Base-by-base conservation (phyloP, 1,140 invertebrate genomes). In the Teleopsis dalmanni region DNA sequence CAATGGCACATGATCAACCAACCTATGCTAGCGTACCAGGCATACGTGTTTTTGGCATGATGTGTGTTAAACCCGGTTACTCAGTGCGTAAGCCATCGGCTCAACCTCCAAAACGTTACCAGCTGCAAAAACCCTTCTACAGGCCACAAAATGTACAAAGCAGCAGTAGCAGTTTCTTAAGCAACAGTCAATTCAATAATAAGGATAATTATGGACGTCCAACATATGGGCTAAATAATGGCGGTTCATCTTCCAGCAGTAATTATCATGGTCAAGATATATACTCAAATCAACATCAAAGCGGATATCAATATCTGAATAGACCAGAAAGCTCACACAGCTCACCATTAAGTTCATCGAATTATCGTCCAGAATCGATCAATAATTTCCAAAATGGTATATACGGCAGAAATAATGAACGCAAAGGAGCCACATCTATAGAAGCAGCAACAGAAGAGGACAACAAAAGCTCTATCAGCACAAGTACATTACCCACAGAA, bases 1-100 rank as follows among this genome's bases (percentile, higher is more conserved):
- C 91, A 46, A 90, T 93, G 80, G 88, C 86, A 13, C 91, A 95
- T 70, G 88, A 92, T 70, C 88, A 93, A 63, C 91, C 91, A 4
- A 89, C 88, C 0, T 95, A 94, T 64, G 91, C 91, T 1, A 88
- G 89, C 53, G 90, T 95, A 11, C 91, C 91, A 2, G 89, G 90
- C 1, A 92, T 93, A 50, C 76, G 89, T 51, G 89, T 94, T 4
- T 94, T 90, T 58, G 91, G 89, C 40, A 95, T 95, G 91, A 88
- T 94, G 81, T 93, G 91, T 70, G 84, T 87, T 0, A 69, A 67
- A 36, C 70, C 58, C 16, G 59, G 62, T 10, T 69, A 66, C 43
- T 69, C 63, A 1, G 57, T 69, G 16, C 56, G 65, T 19, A 69
- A 69, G 29, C 67, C 68, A 14, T 65, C 62, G 22, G 51, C 50